Evolutionary conservation across 2,888 invertebrate genomes (phyloP).

Genomic region (Villa cingulata): DNA sequence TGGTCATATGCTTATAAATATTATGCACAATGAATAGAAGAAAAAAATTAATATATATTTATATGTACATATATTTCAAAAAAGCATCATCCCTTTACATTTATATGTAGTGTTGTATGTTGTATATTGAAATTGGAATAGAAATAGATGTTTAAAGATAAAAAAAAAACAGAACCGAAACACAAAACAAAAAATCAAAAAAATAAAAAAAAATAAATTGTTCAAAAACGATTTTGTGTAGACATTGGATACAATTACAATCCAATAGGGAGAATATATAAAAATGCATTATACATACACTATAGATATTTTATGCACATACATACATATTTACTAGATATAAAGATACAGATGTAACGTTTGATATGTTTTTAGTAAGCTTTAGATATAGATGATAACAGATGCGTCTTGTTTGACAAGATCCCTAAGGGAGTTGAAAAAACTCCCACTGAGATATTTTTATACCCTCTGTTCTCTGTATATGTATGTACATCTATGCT

Average conservation of each 20-base stretch:
- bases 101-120: background rate
- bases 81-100: background rate
- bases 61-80: slow-evolving; percentile 1
- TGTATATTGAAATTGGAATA: too few relatives aligned
- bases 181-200: background rate
- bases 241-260: slow-evolving; percentile 21
- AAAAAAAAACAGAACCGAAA: background rate
- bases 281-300: too few relatives aligned
- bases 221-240: slow-evolving; percentile 5
- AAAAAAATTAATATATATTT: too few relatives aligned
- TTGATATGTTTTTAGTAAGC: too few relatives aligned
- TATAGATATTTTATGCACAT: too few relatives aligned
- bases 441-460: slow-evolving; percentile 20
- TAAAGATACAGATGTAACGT: background rate
- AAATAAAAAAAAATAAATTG: background rate
- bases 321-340: too few relatives aligned
- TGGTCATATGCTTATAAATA: too few relatives aligned
- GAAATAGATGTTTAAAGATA: background rate
- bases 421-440: slow-evolving; percentile 18
- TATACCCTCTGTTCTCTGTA: slow-evolving; percentile 4
- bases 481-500: too few relatives aligned
- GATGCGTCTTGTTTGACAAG: slow-evolving; percentile 21
- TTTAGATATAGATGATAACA: slow-evolving; percentile 22
- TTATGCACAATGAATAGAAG: too few relatives aligned
- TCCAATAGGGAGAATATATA: slow-evolving; percentile 2